Conservation (phyloP, 92 coral and sea anemone genomes). For the Palythoa grandiflora region DNA sequence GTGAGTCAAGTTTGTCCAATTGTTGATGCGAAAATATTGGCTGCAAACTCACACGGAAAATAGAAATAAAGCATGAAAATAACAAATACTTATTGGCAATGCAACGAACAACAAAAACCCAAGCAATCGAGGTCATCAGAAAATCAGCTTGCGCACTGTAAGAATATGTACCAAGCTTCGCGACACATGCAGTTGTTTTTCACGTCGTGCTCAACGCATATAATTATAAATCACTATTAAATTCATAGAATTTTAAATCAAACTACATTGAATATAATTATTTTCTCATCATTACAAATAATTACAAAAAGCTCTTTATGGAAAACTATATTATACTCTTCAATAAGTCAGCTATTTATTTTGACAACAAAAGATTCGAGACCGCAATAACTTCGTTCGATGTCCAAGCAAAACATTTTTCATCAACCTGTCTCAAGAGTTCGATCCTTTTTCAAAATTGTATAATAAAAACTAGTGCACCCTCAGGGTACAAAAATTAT, state of each 20-base stretch:
- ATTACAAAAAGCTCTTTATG: constrained; percentile 1
- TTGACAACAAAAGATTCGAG: neutral
- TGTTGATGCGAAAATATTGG: too few relatives aligned
- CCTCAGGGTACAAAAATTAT: neutral
- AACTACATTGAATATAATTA: constrained; percentile 23
- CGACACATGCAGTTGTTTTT: constrained; percentile 27
- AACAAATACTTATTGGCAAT: neutral
- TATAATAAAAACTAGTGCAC: neutral
- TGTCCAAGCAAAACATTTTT: neutral
- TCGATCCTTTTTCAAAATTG: neutral
- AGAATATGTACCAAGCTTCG: neutral
- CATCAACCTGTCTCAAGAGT: neutral
- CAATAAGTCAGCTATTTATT: neutral
- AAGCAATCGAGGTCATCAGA: too few relatives aligned
- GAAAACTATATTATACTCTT: neutral
- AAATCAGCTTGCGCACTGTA: neutral
- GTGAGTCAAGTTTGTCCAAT: too few relatives aligned
- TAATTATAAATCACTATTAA: constrained; percentile 25
- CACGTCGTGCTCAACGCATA: neutral
- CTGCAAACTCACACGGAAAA: too few relatives aligned
- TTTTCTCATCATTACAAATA: neutral
- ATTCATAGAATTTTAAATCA: constrained; percentile 31
- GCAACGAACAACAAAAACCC: neutral
- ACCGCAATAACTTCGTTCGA: neutral
- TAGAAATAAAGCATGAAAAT: neutral